Evolutionary conservation across 2,113 vertebrate species (phyloP).

Genomic region (Pelodiscus sinensis): DNA sequence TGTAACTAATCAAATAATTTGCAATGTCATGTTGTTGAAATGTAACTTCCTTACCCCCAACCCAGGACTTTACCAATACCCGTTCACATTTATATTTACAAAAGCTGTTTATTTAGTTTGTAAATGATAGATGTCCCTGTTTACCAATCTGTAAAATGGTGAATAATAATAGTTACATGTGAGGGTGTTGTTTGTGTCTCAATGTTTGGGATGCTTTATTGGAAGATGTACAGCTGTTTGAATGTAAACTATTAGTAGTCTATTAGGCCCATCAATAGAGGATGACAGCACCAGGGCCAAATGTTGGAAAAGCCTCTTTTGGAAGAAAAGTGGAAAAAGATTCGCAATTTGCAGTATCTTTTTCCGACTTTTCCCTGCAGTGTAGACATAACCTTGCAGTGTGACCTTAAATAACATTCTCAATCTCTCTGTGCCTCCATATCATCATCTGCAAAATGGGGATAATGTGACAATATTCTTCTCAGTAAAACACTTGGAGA

Average conservation of each 20-base stretch:
- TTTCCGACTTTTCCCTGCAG: no score
- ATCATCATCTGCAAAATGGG: background rate
- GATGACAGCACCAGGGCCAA: no score
- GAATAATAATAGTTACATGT: accelerated
- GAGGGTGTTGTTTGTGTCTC: background rate
- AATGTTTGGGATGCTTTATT: background rate
- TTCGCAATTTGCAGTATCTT: no score
- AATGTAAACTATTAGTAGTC: background rate
- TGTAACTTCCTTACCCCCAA: background rate
- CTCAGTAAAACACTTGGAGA: background rate
- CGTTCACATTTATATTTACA: background rate
- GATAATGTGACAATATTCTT: accelerated
- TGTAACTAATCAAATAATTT: constrained; percentile 1
- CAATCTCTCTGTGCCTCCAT: background rate
- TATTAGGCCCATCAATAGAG: background rate
- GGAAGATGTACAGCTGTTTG: accelerated
- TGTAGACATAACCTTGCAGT: background rate
- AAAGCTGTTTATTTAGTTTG: background rate
- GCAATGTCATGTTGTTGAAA: background rate
- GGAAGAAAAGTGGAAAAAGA: no score
- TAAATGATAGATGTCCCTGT: background rate
- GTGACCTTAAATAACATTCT: background rate
- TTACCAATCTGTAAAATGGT: background rate
- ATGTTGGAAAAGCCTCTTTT: no score
- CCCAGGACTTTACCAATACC: background rate